Percentiles rank a stretch among this genome's conserved stretches.
Conservation (phyloP, 2,888 invertebrate species). For the Sturmia bella region DNA sequence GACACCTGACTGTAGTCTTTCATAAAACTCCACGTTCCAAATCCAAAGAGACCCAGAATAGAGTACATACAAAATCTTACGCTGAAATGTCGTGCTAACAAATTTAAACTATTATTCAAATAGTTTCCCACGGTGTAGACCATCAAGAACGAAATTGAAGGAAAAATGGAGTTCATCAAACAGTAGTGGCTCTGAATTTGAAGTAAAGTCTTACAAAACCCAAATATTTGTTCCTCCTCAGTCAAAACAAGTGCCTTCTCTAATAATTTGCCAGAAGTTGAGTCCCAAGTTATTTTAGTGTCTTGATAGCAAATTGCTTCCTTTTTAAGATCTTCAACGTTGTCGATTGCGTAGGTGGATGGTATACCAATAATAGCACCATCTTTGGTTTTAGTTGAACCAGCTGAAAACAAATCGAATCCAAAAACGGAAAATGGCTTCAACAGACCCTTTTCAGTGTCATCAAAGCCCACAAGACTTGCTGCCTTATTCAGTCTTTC, state of each 20-base stretch:
- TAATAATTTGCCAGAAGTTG: too few relatives aligned
- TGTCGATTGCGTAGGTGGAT: slow-evolving; percentile 85
- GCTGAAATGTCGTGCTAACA: too few relatives aligned
- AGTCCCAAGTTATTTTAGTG: slow-evolving; percentile 81
- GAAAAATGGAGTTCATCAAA: too few relatives aligned
- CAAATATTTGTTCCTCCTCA: slow-evolving; percentile 84
- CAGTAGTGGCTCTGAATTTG: too few relatives aligned
- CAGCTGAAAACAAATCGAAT: slow-evolving; percentile 88
- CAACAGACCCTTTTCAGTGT: too few relatives aligned
- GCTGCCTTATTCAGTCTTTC: too few relatives aligned
- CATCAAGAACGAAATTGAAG: too few relatives aligned
- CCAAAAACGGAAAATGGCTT: slow-evolving; percentile 88
- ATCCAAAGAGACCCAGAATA: slow-evolving; percentile 83
- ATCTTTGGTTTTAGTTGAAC: slow-evolving; percentile 83
- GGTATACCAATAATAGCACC: slow-evolving; percentile 90
- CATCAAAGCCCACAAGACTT: too few relatives aligned
- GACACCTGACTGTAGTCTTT: too few relatives aligned
- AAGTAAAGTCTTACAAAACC: slow-evolving; percentile 83
- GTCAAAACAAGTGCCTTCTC: too few relatives aligned
- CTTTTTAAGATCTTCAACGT: slow-evolving; percentile 83
- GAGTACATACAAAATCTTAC: slow-evolving; percentile 82
- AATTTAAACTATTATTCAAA: slow-evolving; percentile 72
- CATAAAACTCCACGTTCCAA: slow-evolving; percentile 73
- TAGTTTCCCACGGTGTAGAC: slow-evolving; percentile 80
- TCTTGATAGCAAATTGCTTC: slow-evolving; percentile 85